Evolutionary conservation across 1,140 invertebrate genomes (phyloP).

Genomic region (Drosophila rhopaloa): DNA sequence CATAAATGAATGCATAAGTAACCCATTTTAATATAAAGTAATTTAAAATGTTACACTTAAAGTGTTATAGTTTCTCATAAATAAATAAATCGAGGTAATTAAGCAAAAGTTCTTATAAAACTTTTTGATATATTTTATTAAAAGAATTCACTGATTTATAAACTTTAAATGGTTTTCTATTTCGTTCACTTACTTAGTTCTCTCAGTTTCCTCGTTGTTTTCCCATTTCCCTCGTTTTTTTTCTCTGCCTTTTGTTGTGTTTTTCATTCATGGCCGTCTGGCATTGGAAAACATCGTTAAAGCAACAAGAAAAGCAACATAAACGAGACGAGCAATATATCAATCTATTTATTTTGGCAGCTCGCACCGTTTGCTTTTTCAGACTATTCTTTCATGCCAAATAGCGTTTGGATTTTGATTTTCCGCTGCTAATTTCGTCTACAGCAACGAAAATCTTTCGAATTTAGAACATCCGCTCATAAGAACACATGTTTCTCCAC

Average conservation of each 20-base stretch:
- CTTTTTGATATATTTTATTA: no score
- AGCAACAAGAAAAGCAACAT: conserved; percentile 24
- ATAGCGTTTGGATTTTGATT: conserved; percentile 28
- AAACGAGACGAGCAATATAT: conserved; percentile 39
- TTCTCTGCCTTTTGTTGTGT: conserved; percentile 6
- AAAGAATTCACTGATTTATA: no score
- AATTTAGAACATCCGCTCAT: conserved; percentile 12
- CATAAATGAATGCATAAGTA: no score
- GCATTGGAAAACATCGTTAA: conserved; percentile 55
- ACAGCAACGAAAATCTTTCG: conserved; percentile 9
- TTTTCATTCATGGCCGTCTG: conserved; percentile 49
- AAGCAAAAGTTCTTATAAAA: no score
- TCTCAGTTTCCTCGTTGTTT: neutral
- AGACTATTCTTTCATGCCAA: conserved; percentile 28
- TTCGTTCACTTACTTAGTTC: neutral
- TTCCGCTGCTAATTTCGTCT: conserved; percentile 27
- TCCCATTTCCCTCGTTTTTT: conserved; percentile 2
- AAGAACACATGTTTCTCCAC: conserved; percentile 24
- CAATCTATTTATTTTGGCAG: conserved; percentile 59
- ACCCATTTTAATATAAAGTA: no score
- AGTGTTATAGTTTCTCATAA: no score
- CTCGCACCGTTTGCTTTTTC: conserved; percentile 16
- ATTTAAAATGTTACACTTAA: no score
- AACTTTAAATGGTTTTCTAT: no score
- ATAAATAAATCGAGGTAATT: no score